phyloP scores from a whole-genome alignment of 37 sponge, comb jelly and placozoan genomes.

The Cliona cf. orientalis region DNA sequence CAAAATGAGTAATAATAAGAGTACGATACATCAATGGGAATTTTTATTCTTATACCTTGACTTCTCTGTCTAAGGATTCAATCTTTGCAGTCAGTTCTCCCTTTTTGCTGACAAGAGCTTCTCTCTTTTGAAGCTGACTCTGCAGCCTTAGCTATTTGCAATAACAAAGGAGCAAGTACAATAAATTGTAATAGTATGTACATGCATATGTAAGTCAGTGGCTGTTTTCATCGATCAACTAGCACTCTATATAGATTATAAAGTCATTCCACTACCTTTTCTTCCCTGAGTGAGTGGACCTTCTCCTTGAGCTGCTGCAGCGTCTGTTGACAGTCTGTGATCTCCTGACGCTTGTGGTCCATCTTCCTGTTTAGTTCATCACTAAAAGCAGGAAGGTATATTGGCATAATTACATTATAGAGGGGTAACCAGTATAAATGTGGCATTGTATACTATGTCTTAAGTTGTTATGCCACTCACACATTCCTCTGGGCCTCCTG shows the following conservation, averaged over 20 bases:
- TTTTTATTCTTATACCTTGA: conserved; percentile 32
- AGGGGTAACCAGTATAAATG: not conserved
- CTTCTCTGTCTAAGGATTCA: conserved; percentile 58
- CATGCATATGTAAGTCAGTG: too few relatives aligned
- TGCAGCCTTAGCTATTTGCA: conserved; percentile 51
- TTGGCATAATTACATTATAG: not conserved
- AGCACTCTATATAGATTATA: not conserved
- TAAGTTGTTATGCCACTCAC: conserved; percentile 24
- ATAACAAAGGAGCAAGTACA: not conserved
- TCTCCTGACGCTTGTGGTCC: conserved; percentile 68
- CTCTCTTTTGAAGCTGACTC: conserved; percentile 53
- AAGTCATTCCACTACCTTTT: conserved; percentile 36
- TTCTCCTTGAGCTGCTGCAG: conserved; percentile 49
- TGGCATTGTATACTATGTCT: not conserved
- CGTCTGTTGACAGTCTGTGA: conserved; percentile 20
- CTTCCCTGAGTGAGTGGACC: conserved; percentile 56
- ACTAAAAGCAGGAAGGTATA: not conserved
- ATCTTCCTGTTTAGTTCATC: conserved; percentile 65
- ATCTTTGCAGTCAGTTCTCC: conserved; percentile 38
- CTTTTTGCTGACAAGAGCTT: conserved; percentile 51
- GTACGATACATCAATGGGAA: not conserved
- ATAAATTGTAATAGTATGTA: not conserved
- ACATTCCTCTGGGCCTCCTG: conserved; percentile 51
- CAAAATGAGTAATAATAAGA: not conserved
- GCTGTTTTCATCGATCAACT: conserved; percentile 8